Evolutionary conservation across 2,888 invertebrate genomes (phyloP).

Genomic region (Xanthia icteritia): DNA sequence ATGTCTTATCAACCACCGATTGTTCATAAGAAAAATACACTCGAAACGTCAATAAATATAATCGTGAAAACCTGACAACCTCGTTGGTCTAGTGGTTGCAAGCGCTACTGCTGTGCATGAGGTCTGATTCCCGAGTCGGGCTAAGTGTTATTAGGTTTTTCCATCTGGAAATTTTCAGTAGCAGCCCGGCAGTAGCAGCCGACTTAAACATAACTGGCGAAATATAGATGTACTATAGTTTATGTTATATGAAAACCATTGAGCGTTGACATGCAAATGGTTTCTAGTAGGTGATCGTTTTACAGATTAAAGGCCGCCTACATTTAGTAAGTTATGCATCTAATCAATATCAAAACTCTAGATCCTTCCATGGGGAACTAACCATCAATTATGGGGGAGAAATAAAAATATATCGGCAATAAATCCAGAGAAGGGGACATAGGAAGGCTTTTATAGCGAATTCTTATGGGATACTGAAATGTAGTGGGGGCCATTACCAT

Average conservation of each 20-base stretch:
- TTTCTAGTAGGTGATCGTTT: background rate
- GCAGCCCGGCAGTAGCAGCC: too few species aligned
- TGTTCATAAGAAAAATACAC: background rate
- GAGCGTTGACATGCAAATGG: background rate
- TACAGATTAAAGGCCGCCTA: too few species aligned
- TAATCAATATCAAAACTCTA: background rate
- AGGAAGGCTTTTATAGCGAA: slow-evolving; percentile 60
- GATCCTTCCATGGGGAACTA: slow-evolving; percentile 1
- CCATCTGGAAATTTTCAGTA: too few species aligned
- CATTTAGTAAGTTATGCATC: background rate
- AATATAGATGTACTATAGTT: too few species aligned
- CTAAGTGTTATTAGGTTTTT: too few species aligned
- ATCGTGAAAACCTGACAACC: background rate
- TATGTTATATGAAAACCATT: background rate
- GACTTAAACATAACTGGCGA: too few species aligned
- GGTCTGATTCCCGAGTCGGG: too few species aligned
- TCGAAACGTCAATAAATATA: background rate
- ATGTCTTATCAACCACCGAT: background rate
- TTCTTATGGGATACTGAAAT: slow-evolving; percentile 52
- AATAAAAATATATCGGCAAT: slow-evolving; percentile 51
- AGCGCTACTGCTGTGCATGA: too few species aligned
- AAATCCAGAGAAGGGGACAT: slow-evolving; percentile 51
- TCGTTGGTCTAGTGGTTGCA: too few species aligned
- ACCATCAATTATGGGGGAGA: slow-evolving; percentile 38
- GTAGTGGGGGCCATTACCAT: slow-evolving; percentile 62